A percentile compares a stretch with the other conserved stretches of the same genome.
These are phyloP conservation scores for Penaeus chinensis DNA, from an alignment of 1,140 invertebrate genomes.

Conservation along the genomic window DNA sequence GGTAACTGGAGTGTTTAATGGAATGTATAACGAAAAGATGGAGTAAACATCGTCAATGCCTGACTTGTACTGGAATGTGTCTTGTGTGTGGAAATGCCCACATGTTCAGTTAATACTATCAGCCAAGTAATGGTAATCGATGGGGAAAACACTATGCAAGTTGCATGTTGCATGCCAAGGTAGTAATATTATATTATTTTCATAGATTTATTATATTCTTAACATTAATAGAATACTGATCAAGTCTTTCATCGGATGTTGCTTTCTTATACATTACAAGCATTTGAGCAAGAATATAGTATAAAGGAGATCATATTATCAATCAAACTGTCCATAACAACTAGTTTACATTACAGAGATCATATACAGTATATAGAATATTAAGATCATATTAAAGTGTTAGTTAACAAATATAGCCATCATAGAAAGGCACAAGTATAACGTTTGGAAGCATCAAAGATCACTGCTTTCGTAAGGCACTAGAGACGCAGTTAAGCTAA, in stretches of 20 bases:
- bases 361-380: constrained; percentile 15
- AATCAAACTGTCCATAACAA: constrained; percentile 45
- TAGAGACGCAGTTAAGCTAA: neutral
- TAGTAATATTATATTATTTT: no score
- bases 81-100: constrained; percentile 24
- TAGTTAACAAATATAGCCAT: constrained; percentile 57
- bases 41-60: constrained; percentile 27
- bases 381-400: constrained; percentile 33
- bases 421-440: constrained; percentile 54
- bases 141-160: no score
- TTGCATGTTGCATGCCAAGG: no score
- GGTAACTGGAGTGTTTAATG: no score
- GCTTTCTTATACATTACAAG: constrained; percentile 28
- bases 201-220: constrained; percentile 11
- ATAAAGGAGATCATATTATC: constrained; percentile 32
- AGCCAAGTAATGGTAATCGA: neutral
- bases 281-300: constrained; percentile 41
- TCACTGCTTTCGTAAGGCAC: constrained; percentile 19
- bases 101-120: neutral
- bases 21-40: constrained; percentile 10
- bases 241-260: constrained; percentile 48
- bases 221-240: constrained; percentile 56
- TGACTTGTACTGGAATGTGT: constrained; percentile 37
- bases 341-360: constrained; percentile 39
- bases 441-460: constrained; percentile 50